Percentiles rank a stretch among this genome's conserved stretches.
phyloP scores from a whole-genome alignment of 2,888 invertebrate genomes.

The Ischnura elegans region DNA sequence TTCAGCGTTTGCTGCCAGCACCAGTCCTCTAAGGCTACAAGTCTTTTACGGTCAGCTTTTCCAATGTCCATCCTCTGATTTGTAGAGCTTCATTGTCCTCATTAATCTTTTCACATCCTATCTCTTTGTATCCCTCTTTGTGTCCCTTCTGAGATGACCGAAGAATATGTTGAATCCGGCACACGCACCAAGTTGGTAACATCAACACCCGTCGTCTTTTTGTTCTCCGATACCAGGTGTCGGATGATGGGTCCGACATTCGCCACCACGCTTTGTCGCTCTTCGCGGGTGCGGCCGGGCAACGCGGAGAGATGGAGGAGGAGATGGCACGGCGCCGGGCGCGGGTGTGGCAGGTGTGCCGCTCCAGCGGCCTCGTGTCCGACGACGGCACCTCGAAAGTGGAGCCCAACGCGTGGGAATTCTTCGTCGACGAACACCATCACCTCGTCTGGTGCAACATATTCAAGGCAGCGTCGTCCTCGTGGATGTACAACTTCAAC shows the following conservation, averaged over 20 bases:
- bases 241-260: not conserved
- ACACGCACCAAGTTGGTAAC: no score
- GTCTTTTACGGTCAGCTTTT: no score
- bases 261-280: not conserved
- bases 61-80: no score
- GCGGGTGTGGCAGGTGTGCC: constrained; percentile 79
- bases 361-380: constrained; percentile 76
- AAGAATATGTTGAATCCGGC: no score
- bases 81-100: no score
- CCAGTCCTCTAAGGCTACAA: no score
- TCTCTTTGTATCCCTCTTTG: no score
- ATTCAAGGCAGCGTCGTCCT: constrained; percentile 72
- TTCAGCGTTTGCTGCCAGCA: no score
- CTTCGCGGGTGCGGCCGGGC: not conserved
- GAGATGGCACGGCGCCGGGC: constrained; percentile 75
- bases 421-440: constrained; percentile 71
- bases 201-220: no score
- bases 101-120: no score
- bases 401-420: constrained; percentile 72
- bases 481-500: constrained; percentile 72
- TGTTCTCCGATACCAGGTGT: not conserved
- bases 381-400: constrained; percentile 71
- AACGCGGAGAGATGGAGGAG: constrained; percentile 66
- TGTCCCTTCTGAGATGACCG: no score
- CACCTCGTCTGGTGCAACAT: constrained; percentile 72